phyloP scores from a whole-genome alignment of 2,797 vertebrate species.

The Antrozous pallidus region DNA sequence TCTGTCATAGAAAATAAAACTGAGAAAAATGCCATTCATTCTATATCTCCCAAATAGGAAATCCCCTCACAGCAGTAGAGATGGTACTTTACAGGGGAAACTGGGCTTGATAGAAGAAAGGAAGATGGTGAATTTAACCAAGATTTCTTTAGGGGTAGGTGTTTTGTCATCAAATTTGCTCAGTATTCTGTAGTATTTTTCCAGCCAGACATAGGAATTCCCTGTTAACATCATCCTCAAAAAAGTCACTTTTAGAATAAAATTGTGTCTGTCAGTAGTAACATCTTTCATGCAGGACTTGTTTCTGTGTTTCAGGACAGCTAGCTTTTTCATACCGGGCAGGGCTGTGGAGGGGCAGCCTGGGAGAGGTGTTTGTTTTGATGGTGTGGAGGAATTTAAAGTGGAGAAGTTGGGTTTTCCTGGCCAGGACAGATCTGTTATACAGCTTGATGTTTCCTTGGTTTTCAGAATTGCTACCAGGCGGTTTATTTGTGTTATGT shows the following conservation, averaged over 20 bases:
- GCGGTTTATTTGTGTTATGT: conserved; percentile 73
- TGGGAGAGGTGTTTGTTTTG: neutral
- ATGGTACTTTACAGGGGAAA: neutral
- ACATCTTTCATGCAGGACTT: neutral
- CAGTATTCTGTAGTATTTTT: neutral
- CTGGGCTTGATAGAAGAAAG: neutral
- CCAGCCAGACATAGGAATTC: neutral
- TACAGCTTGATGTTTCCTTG: neutral
- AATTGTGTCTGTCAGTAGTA: neutral
- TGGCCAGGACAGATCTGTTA: neutral
- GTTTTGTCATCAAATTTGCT: neutral
- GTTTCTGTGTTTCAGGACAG: neutral
- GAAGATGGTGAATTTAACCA: neutral
- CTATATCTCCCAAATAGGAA: neutral
- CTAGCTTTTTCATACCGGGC: neutral
- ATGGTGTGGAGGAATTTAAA: neutral
- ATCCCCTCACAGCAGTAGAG: neutral
- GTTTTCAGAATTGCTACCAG: conserved; percentile 52
- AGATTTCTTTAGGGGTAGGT: neutral
- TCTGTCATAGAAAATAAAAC: neutral
- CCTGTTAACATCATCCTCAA: neutral
- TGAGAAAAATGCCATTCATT: neutral
- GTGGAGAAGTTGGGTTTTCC: neutral
- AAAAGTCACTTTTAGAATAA: neutral
- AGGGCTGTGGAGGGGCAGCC: neutral